Evolutionary conservation across 2,797 vertebrate species (phyloP), one percentile per base, ranked within the genome.

Genomic region (Halcyon chelicuti): DNA sequence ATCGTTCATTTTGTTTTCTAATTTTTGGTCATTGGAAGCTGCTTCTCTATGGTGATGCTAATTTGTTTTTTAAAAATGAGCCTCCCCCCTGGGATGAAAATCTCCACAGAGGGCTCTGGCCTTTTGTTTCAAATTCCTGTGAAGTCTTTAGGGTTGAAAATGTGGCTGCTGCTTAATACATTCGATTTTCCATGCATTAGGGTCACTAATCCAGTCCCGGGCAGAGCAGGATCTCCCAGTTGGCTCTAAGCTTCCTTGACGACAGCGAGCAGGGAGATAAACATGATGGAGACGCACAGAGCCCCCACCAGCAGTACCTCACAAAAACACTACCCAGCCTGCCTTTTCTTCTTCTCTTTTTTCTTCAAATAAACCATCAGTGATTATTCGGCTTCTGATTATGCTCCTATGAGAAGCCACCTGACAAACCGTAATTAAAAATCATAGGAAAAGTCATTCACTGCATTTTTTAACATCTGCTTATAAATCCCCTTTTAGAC

Each of bases 51-150:
- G 95, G 94, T 94, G 93, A 96, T 95, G 95, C 75, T 96, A 93
- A 96, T 97, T 96, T 96, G 77, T 93, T 97, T 97, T 95, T 88
- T 51, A 54, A 90, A 97, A 97, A 87, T 78, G 74, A 93, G 91
- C 31, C 52, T 85, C 54, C 94, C 88, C 57, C 91, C 74, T 68
- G 75, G 23, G 77, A 96, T 83, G 88, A 96, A 96, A 97, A 97
- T 93, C 95, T 94, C 87, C 83, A 92, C 86, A 85, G 77, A 95
- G 90, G 93, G 86, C 91, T 94, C 67, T 67, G 61, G 90, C 77
- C 94, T 94, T 97, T 97, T 97, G 93, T 97, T 97, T 97, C 94
- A 93, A 96, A 97, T 95, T 96, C 94, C 90, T 96, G 88, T 92
- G 91, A 96, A 96, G 67, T 96, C 88, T 81, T 92, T 28, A 28